phyloP scores from a whole-genome alignment of 2,888 invertebrate species.

The Oligia strigilis region DNA sequence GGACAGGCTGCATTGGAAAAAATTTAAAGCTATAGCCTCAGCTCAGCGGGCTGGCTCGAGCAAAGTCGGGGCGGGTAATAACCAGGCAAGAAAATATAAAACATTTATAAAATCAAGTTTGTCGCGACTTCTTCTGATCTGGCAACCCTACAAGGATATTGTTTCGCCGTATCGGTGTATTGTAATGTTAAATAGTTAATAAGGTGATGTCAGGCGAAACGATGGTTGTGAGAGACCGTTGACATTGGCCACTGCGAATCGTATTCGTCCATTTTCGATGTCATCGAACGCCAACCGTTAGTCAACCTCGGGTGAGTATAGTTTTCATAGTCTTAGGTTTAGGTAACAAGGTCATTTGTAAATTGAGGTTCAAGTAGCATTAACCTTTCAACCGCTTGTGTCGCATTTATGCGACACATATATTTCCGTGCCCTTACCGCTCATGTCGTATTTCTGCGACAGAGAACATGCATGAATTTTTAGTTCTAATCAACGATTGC shows the following conservation, averaged over 20 bases:
- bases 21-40: neutral
- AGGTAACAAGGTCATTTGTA: slow-evolving; percentile 23
- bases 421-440: too few relatives aligned
- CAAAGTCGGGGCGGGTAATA: neutral
- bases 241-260: neutral
- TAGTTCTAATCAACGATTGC: too few relatives aligned
- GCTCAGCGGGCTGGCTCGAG: neutral
- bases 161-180: slow-evolving; percentile 62
- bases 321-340: slow-evolving; percentile 9
- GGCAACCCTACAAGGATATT: slow-evolving; percentile 24
- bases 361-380: slow-evolving; percentile 4
- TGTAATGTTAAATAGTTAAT: slow-evolving; percentile 50
- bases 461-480: too few relatives aligned
- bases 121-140: neutral
- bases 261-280: slow-evolving; percentile 4
- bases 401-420: too few relatives aligned
- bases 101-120: neutral
- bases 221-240: slow-evolving; percentile 25
- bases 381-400: neutral
- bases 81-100: neutral
- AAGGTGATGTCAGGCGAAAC: slow-evolving; percentile 27
- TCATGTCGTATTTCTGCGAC: too few relatives aligned
- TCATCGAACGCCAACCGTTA: neutral
- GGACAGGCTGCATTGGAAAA: neutral
- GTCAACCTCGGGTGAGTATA: slow-evolving; percentile 3